Percentiles rank a stretch among this genome's conserved stretches.
These are phyloP conservation scores for Meandrina meandrites DNA, from an alignment of 92 coral and sea anemone genomes.

Conservation along the genomic window DNA sequence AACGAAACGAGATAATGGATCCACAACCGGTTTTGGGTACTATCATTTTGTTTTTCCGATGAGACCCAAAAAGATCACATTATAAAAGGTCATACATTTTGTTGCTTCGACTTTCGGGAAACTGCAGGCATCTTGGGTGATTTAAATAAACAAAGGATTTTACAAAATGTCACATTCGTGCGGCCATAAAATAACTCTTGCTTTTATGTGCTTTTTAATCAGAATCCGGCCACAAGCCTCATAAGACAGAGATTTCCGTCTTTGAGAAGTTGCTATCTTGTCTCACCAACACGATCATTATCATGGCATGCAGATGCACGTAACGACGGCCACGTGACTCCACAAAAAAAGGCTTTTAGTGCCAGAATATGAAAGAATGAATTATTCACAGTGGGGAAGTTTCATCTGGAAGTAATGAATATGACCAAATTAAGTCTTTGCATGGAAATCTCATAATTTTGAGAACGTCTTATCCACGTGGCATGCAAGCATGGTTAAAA, in stretches of 20 bases:
- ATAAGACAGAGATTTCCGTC: constrained; percentile 14
- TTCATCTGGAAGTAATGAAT: background rate
- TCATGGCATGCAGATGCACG: background rate
- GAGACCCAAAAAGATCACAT: background rate
- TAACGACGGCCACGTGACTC: background rate
- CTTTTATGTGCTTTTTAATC: background rate
- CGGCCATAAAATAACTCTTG: background rate
- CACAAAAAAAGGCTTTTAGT: constrained; percentile 4
- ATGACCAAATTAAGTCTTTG: background rate
- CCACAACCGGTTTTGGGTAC: background rate
- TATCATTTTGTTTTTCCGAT: background rate
- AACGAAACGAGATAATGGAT: background rate
- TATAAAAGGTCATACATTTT: background rate
- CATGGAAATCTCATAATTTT: background rate
- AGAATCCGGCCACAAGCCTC: background rate
- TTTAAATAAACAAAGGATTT: background rate
- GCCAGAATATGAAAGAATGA: background rate
- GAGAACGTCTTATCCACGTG: background rate
- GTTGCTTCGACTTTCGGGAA: background rate
- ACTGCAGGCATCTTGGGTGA: background rate
- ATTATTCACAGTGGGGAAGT: background rate
- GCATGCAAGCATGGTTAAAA: background rate
- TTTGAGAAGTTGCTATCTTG: constrained; percentile 5
- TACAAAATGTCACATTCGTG: background rate
- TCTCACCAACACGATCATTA: constrained; percentile 19